Percentiles rank a stretch among this genome's conserved stretches.
Conservation (phyloP, 1,140 invertebrate genomes). For the Cyclargus thomasi region DNA sequence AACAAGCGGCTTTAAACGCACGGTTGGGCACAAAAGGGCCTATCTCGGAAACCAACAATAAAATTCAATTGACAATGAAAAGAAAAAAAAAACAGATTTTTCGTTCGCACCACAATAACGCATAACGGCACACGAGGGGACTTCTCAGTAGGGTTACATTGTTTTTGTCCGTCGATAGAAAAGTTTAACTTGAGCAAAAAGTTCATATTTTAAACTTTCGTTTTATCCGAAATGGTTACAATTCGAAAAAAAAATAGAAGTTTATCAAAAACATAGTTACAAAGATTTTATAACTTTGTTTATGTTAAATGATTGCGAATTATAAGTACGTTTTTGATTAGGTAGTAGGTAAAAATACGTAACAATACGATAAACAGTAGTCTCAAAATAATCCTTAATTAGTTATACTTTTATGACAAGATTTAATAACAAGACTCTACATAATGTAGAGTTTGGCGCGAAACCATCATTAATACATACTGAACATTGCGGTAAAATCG, state of each 20-base stretch:
- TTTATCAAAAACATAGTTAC: too few relatives aligned
- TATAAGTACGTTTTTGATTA: too few relatives aligned
- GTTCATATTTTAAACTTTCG: background rate
- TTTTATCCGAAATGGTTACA: background rate
- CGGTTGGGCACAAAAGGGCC: constrained; percentile 66
- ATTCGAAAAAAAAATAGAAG: background rate
- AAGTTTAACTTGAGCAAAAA: constrained; percentile 7
- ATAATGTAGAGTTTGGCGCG: too few relatives aligned
- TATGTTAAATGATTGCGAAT: too few relatives aligned
- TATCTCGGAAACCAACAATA: constrained; percentile 71
- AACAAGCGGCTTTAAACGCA: constrained; percentile 68
- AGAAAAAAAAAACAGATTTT: constrained; percentile 39
- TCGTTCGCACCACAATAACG: constrained; percentile 53
- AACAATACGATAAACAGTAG: too few relatives aligned
- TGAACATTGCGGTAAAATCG: too few relatives aligned
- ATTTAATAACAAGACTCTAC: too few relatives aligned
- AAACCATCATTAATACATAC: too few relatives aligned
- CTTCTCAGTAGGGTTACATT: constrained; percentile 58
- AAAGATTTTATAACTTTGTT: too few relatives aligned
- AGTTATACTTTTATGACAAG: too few relatives aligned
- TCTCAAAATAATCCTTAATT: too few relatives aligned
- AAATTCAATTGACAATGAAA: constrained; percentile 73
- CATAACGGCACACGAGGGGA: constrained; percentile 54
- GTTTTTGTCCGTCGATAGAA: constrained; percentile 40
- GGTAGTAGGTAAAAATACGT: too few relatives aligned